phyloP scores from a whole-genome alignment of 2,888 invertebrate species.

The Caenorhabditis macrosperma region DNA sequence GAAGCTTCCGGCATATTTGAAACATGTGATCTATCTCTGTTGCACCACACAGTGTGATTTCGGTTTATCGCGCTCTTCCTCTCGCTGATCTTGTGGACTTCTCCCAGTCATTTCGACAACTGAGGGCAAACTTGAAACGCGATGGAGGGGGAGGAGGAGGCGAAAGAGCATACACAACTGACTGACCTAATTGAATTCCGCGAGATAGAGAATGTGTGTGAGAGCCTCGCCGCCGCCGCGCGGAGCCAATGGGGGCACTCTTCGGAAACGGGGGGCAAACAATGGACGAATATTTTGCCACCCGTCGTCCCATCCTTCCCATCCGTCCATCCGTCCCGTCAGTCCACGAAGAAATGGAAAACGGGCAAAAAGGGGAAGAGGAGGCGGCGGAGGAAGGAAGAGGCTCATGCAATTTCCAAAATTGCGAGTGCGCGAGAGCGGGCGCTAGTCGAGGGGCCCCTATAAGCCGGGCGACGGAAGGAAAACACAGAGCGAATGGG shows the following conservation, averaged over 20 bases:
- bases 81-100: not conserved
- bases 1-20: constrained; percentile 10
- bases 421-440: constrained; percentile 45
- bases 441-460: constrained; percentile 30
- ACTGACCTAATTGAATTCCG: constrained; percentile 39
- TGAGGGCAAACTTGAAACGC: not conserved
- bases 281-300: constrained; percentile 53
- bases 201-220: constrained; percentile 4
- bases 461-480: constrained; percentile 48
- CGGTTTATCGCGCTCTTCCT: not conserved
- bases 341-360: constrained; percentile 41
- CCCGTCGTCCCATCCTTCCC: constrained; percentile 7
- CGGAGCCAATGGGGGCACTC: constrained; percentile 20
- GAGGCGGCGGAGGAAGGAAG: constrained; percentile 35
- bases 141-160: not conserved
- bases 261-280: constrained; percentile 48
- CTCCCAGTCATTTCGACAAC: not conserved
- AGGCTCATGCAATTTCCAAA: constrained; percentile 55
- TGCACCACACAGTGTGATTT: too few relatives aligned
- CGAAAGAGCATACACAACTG: constrained; percentile 17
- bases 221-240: not conserved
- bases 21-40: constrained; percentile 9
- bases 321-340: constrained; percentile 28
- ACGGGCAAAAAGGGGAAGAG: constrained; percentile 17
- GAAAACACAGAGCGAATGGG: constrained; percentile 35